Base-by-base conservation (phyloP, 2,797 vertebrate genomes). In the Poeciliopsis infans region DNA sequence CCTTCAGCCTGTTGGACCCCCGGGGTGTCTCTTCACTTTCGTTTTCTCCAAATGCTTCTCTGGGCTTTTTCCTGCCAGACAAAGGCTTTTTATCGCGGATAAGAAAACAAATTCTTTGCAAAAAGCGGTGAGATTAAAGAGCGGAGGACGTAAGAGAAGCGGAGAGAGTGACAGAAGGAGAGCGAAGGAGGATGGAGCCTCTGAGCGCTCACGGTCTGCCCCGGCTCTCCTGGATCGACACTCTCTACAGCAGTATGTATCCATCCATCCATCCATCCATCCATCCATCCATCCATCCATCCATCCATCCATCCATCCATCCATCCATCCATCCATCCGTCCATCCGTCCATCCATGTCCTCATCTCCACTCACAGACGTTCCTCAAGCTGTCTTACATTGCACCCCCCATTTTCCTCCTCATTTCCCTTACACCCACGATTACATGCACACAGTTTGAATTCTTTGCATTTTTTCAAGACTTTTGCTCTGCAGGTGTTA, bases 221-320 rank as follows among this genome's bases (percentile, higher is more conserved):
- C 83, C 96, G 97, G 88, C 97, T 99, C 91, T 99, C 98, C 92
- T 98, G 98, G 98, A 99, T 99, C 92, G 97, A 99, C 96, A 99
- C 98, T 61, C 97, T 98, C 85, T 99, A 99, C 91, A 97, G 97
- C 97, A 98, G 98, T 98, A 98, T 46, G 98, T 97, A 96, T 75
- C 81, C 45, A 57, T 70, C 43, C 75, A 7, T 77, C 82, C 71
- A 7, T 84, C 47, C 68, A 6, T 83, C 49, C 68, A 12, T 78
- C 47, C 68, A 13, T 79, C 39, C 39, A 39, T 6, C 39, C 39
- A 7, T 39, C 39, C 39, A 39, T 70, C 45, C 74, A 5, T 77
- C 84, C 72, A 7, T 84, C 51, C 66, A 5, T 70, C 45, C 75
- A 7, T 77, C 84, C 72, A 7, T 84, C 51, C 66, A 7, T 70